Evolutionary conservation across 2,113 vertebrate species (phyloP), one percentile per base, ranked within the genome.

Genomic region (Mesembrinibis cayennensis): DNA sequence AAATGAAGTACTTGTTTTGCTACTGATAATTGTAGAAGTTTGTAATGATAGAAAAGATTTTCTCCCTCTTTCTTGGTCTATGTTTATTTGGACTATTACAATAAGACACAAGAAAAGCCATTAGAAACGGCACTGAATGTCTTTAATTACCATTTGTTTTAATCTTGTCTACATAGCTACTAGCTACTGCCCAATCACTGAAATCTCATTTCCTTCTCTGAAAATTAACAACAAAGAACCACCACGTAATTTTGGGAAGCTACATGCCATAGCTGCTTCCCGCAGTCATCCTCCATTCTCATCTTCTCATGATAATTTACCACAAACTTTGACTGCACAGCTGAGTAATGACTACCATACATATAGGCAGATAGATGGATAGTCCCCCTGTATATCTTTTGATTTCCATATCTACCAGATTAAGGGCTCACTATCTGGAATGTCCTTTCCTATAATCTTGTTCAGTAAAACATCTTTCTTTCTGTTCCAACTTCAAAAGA

Each of bases 401-500:
- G 26, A 61, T 82, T 96, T 93, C 78, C 27, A 6, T 58, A 53
- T 77, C 34, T 90, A 45, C 30, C 26, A 88, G 58, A 77, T 40
- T 61, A 93, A 82, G 47, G 27, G 30, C n/a, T 94, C 56, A 11
- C 38, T 82, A 19, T 74, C 38, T 92, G 38, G 47, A 92, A 86
- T 58, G 58, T 34, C 30, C 63, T 88, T 70, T 77, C 49, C 36
- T 76, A 40, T n/a, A 52, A 49, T 27, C 53, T 73, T 88, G n/a
- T 47, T 88, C 62, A 56, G 16, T 45, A 56, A 79, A 90, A 80
- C 16, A 40, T 59, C 25, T 82, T 79, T 82, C 38, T 27, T 92
- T 92, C 34, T 89, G 53, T 86, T 89, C 27, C 59, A 90, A 38
- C 19, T 77, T 95, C 72, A 90, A 93, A 90, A 89, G n/a, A 50